Evolutionary conservation across 1,140 invertebrate genomes (phyloP).

Genomic region (Diploscapter pachys): DNA sequence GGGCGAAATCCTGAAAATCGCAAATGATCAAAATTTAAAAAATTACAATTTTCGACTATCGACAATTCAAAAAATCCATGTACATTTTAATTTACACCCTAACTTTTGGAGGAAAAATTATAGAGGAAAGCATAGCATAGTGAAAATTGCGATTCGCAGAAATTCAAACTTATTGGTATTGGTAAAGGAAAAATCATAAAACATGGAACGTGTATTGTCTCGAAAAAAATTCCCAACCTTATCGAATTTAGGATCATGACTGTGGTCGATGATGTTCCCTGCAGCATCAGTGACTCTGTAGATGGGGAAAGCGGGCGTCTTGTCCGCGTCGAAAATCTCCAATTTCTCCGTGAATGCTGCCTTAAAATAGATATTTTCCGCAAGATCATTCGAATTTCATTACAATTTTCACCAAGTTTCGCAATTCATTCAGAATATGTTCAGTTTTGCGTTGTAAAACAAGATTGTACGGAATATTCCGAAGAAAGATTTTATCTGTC

Average conservation of each 20-base stretch:
- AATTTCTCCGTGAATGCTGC: conserved; percentile 53
- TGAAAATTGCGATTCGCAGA: conserved; percentile 6
- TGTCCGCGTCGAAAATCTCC: conserved; percentile 40
- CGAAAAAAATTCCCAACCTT: conserved; percentile 28
- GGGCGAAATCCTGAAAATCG: conserved; percentile 39
- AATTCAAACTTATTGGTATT: no score
- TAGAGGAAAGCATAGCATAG: no score
- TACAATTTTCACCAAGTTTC: neutral
- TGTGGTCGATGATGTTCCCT: conserved; percentile 49
- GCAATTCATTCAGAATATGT: neutral
- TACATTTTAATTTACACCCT: no score
- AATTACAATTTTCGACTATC: no score
- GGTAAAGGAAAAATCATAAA: no score
- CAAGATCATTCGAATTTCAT: neutral
- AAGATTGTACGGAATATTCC: no score
- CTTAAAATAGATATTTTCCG: conserved; percentile 31
- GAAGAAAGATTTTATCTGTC: neutral
- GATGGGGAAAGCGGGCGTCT: conserved; percentile 48
- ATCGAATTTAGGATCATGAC: conserved; percentile 46
- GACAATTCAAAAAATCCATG: no score
- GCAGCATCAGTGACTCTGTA: conserved; percentile 53
- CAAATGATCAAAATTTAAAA: no score
- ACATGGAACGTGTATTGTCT: neutral
- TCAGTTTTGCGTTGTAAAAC: neutral
- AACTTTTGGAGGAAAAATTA: no score